Percentiles rank a stretch among this genome's conserved stretches.
These are phyloP conservation scores for Acrobasis repandana DNA, from an alignment of 2,888 invertebrate genomes.

Conservation along the genomic window DNA sequence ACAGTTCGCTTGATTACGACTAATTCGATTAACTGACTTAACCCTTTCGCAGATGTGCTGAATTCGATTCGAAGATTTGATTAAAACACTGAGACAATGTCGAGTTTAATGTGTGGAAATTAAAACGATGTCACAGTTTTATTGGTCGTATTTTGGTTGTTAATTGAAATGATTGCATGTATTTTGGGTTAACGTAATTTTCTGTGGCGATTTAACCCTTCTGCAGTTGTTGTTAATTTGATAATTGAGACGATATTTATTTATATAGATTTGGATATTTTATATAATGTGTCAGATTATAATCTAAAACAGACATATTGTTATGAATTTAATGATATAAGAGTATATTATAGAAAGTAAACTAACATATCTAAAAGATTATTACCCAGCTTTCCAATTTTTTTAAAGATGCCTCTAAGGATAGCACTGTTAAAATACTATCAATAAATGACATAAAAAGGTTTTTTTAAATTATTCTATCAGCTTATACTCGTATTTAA, in stretches of 20 bases:
- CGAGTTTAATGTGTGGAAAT: not conserved
- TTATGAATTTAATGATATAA: not conserved
- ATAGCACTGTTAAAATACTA: too few species aligned
- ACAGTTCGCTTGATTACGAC: slow-evolving; percentile 63
- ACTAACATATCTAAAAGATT: too few species aligned
- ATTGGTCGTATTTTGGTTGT: slow-evolving; percentile 15
- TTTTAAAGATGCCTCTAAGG: too few species aligned
- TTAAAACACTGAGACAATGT: slow-evolving; percentile 14
- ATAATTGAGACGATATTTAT: not conserved
- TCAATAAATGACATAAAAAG: too few species aligned
- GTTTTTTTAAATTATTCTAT: too few species aligned
- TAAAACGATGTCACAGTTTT: not conserved
- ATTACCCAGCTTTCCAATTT: too few species aligned
- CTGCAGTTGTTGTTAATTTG: not conserved
- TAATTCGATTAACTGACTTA: slow-evolving; percentile 50
- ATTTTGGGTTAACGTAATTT: not conserved
- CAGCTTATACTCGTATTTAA: too few species aligned
- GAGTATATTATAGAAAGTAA: too few species aligned
- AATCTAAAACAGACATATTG: not conserved
- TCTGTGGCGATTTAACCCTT: not conserved
- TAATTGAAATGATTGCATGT: slow-evolving; percentile 1
- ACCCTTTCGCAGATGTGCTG: slow-evolving; percentile 58
- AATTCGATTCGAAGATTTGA: slow-evolving; percentile 43
- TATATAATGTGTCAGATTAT: not conserved
- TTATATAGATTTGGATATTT: not conserved